Percentiles rank a stretch among this genome's conserved stretches.
These are phyloP conservation scores for Chelon labrosus DNA, from an alignment of 2,797 vertebrate species.

Conservation along the genomic window DNA sequence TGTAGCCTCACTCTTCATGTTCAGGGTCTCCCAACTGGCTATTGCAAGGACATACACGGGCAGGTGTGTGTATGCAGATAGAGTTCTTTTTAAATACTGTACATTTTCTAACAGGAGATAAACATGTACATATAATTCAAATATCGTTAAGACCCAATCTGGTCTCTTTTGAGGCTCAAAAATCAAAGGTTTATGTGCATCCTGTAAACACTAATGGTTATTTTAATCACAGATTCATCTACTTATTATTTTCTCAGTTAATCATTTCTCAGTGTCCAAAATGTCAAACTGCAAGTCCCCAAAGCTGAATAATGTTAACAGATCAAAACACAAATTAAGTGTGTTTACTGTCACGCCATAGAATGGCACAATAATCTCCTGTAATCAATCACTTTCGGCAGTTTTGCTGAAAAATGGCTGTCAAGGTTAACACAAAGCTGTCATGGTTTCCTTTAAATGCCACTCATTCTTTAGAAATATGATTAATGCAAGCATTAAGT, in stretches of 20 bases:
- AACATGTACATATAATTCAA: neutral
- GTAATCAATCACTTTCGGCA: no score
- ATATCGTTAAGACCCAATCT: neutral
- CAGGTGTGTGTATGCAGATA: slow-evolving; percentile 83
- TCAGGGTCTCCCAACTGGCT: slow-evolving; percentile 91
- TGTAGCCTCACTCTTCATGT: slow-evolving; percentile 88
- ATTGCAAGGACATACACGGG: slow-evolving; percentile 95
- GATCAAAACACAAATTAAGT: neutral
- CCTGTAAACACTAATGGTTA: neutral
- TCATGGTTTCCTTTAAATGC: no score
- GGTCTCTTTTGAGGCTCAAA: neutral
- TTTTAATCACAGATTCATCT: neutral
- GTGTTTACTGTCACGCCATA: no score
- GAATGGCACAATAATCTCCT: no score
- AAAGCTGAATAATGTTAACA: neutral
- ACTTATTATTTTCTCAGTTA: neutral
- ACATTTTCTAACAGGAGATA: neutral
- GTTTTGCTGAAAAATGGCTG: no score
- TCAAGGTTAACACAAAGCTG: no score
- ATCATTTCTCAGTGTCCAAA: neutral
- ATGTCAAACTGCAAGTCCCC: neutral
- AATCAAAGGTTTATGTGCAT: neutral
- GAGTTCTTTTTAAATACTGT: neutral
- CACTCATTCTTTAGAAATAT: no score
- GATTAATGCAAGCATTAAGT: no score